Conservation (phyloP, 2,888 invertebrate genomes). For the Campopleginae sp. region DNA sequence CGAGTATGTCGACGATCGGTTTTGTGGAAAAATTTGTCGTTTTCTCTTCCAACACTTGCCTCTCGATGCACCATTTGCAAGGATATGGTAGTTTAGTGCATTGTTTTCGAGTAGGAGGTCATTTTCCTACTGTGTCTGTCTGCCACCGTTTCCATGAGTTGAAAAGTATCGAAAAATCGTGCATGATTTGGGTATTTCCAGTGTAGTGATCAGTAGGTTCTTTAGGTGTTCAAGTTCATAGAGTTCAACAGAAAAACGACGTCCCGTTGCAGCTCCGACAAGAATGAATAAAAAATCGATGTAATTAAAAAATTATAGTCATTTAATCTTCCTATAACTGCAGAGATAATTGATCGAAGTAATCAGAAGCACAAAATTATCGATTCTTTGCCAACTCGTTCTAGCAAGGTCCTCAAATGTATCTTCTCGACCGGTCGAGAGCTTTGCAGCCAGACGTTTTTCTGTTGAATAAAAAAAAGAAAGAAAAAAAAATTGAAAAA, state of each 20-base stretch:
- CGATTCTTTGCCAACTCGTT: background rate
- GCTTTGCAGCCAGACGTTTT: background rate
- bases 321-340: background rate
- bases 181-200: constrained; percentile 8
- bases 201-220: background rate
- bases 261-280: background rate
- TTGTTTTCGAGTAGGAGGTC: background rate
- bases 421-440: background rate
- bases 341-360: background rate
- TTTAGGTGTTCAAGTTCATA: background rate
- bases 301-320: background rate
- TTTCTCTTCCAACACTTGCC: background rate
- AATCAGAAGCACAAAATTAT: background rate
- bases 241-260: constrained; percentile 1
- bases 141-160: background rate
- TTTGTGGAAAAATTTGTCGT: background rate
- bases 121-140: background rate
- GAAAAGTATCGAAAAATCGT: background rate
- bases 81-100: constrained; percentile 14
- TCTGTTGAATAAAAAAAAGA: background rate
- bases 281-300: background rate
- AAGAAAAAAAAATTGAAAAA: background rate
- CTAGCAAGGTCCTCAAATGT: background rate
- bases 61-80: background rate
- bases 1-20: background rate